These are phyloP conservation scores for Tachysurus fulvidraco DNA, from an alignment of 2,113 vertebrate genomes.

Conservation along the genomic window DNA sequence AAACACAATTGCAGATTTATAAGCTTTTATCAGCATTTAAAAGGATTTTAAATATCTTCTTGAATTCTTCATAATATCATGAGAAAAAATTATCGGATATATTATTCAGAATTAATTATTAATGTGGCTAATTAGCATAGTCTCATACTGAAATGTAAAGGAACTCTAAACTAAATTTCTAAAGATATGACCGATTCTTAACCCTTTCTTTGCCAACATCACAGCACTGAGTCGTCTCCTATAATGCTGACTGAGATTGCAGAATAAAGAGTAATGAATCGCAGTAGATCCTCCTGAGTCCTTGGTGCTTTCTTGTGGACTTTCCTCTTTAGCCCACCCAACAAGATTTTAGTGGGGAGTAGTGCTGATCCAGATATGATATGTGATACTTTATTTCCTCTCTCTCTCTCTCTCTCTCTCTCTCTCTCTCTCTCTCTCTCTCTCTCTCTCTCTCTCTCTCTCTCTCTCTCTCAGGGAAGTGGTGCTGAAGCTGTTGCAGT, in stretches of 20 bases:
- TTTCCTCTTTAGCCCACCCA: not conserved
- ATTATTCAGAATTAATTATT: not conserved
- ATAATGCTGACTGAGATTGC: not conserved
- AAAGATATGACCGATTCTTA: not conserved
- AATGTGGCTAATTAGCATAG: not conserved
- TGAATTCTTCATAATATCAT: not conserved
- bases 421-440: conserved; percentile 10
- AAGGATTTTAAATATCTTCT: not conserved
- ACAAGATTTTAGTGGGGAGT: not conserved
- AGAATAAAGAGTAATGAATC: not conserved
- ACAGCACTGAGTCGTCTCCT: not conserved
- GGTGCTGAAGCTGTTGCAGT: conserved; percentile 94
- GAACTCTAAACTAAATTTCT: not conserved
- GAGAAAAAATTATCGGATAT: not conserved
- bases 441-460: conserved; percentile 6
- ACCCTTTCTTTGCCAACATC: not conserved
- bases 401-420: not conserved
- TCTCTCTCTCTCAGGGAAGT: conserved; percentile 79
- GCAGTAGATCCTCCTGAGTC: not conserved
- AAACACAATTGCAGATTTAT: not conserved
- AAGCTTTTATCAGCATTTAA: not conserved
- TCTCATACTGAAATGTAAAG: not conserved
- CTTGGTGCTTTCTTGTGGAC: not conserved
- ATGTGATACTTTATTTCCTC: not conserved
- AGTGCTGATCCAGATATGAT: not conserved